Base-by-base conservation (phyloP, 1,140 invertebrate genomes). In the Sycophila sp. region DNA sequence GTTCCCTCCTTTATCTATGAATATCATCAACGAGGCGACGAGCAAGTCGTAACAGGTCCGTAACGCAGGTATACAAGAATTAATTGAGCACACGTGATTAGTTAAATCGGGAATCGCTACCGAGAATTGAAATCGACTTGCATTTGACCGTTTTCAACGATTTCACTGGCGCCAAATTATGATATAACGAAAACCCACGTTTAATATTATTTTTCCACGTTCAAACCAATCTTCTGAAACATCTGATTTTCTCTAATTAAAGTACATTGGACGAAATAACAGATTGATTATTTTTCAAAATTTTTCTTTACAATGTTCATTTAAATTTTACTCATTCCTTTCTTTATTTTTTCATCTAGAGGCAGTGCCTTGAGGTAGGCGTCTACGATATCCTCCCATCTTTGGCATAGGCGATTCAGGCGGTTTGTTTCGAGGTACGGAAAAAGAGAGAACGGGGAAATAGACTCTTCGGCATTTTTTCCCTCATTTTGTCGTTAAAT, bases 401-500 rank as follows among this genome's bases (percentile, higher is more conserved):
- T 22, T 38, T 40, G 1, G 10, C 10, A 38, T 1, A 58, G 32
- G 11, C 17, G 8, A 10, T 40, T 19, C 4, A 4, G 26, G 15
- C 24, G 10, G n/a, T 17, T 15, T 13, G 19, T 11, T 4, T 47
- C n/a, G n/a, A n/a, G n/a, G 5, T 47, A 10, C 19, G n/a, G 42
- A 47, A 28, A 22, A 64, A 10, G 17, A 38, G n/a, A 11, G 17
- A 51, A 19, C 1, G 34, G 4, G 15, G 7, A 38, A 47, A 71
- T 42, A 65, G n/a, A 68, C 32, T 51, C 40, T 42, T 66, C 62
- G 65, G 71, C 47, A 63, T 73, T 69, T 74, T 65, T 62, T 62
- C 56, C 17, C 11, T 73, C 6, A 22, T 5, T n/a, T 32, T 71
- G 75, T 72, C 75, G 76, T 80, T 82, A 78, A 82, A 78, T 77